Base-by-base conservation (phyloP, 2,113 vertebrate species). In the Ailuropoda melanoleuca region DNA sequence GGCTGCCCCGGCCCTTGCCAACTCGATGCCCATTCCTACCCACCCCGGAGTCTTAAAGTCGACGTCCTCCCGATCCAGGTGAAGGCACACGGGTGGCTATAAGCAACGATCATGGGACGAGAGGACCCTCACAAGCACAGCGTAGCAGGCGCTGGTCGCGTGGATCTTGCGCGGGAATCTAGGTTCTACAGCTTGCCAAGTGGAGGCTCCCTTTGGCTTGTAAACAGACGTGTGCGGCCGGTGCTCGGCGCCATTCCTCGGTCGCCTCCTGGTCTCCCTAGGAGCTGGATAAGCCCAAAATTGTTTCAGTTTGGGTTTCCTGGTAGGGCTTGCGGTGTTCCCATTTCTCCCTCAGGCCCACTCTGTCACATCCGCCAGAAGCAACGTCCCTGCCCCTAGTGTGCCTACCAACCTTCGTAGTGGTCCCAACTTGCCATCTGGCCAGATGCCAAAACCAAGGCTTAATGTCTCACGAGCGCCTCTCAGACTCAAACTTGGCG, bases 1-100 rank as follows among this genome's bases (percentile, higher is more conserved):
- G 97, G 98, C 92, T 94, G 92, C 92, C 37, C 50, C 37, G 50
- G 6, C 43, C 10, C n/a, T 66, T 13, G 13, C 74, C 31, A 81
- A 39, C 46, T 46, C 23, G 6, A 26, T 48, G 34, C 7, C 46
- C 5, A 6, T 19, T 21, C 46, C 55, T 5, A 26, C 21, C 17
- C n/a, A 29, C 15, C 19, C 48, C 1, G n/a, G 24, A 29, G n/a
- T n/a, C 29, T 60, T 80, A 56, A 74, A 34, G 29, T 19, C 7
- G 37, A 72, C 34, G 21, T 31, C 34, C 13, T 53, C 46, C 81
- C 1, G 12, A 6, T 1, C 34, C 29, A 15, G 31, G 26, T 50
- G 60, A 62, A 62, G 68, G 34, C 87, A 12, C 34, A 7, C 3
- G 14, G 60, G 43, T 29, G 7, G 21, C 66, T n/a, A 4, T 17